Base-by-base conservation (phyloP, 1,140 invertebrate species). In the Papilio polyxenes region DNA sequence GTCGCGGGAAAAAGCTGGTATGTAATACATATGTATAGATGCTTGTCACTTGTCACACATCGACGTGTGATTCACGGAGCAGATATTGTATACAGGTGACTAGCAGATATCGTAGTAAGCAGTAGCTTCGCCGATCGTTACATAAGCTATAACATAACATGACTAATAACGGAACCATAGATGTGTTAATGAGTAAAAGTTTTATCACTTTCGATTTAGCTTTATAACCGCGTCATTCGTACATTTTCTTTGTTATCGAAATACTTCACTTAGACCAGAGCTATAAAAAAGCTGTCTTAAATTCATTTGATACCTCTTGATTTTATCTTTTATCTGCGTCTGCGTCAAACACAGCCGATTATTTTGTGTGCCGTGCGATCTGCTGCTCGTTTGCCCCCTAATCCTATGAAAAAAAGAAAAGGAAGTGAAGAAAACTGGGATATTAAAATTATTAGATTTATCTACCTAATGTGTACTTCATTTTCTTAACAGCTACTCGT, bases 171-270 rank as follows among this genome's bases (percentile, higher is more conserved):
- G 83, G 81, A 85, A 82, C 76, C 51, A 84, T 20, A 80, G 74
- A 83, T 87, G 88, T 88, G 86, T 69, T 87, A 89, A 89, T 87
- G 59, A 88, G 88, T 88, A 88, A 89, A 88, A 89, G 85, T 86
- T 84, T 79, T 83, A 84, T 80, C 85, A 83, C 59, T 82, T 75
- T 48, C 78, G 69, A 75, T 83, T 82, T 84, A 23, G 79, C 82
- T 69, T 81, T 40, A 83, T 82, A 84, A 75, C 81, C 49, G 17
- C 75, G 75, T 83, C 31, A 76, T 77, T 78, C 40, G 78, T 69
- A 11, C 81, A 81, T 65, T 59, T 79, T 40, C 23, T 79, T 37
- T 59, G 23, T 79, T 37, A 79, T 53, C 23, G 40, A 31, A 44
- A 49, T 15, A 74, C 40, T 40, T 74, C 13, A 56, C 53, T 20